Evolutionary conservation across 2,113 vertebrate genomes (phyloP).

Genomic region (Ellobius talpinus): DNA sequence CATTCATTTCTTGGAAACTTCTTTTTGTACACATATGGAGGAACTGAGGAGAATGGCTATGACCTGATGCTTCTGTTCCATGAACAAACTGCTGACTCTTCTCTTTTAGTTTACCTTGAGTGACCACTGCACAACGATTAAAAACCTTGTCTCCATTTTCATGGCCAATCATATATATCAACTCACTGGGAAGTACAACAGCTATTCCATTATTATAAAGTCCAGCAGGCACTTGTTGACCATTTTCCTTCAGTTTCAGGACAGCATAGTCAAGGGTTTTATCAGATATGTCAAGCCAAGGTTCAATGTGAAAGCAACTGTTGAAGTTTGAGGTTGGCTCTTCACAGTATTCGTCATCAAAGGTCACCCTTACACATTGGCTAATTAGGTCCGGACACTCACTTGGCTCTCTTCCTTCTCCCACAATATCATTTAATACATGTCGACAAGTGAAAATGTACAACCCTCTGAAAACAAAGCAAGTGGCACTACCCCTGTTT

Average conservation of each 20-base stretch:
- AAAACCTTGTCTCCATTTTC: background rate
- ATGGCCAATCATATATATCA: constrained; percentile 67
- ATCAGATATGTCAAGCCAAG: constrained; percentile 48
- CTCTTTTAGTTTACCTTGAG: background rate
- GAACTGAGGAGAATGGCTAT: fast-evolving
- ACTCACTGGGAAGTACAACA: background rate
- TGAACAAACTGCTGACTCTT: fast-evolving
- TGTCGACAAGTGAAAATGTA: constrained; percentile 75
- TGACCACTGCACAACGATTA: constrained; percentile 53
- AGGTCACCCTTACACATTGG: constrained; percentile 11
- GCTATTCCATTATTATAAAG: background rate
- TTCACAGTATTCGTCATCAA: background rate
- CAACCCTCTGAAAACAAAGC: constrained; percentile 55
- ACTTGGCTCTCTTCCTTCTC: background rate
- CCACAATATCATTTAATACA: background rate
- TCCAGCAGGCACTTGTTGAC: background rate
- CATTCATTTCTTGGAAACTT: background rate
- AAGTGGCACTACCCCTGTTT: background rate
- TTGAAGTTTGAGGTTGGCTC: background rate
- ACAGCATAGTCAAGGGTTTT: constrained; percentile 48
- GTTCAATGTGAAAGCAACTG: background rate
- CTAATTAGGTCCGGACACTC: background rate
- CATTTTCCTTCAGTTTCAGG: constrained; percentile 63
- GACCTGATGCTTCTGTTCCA: background rate
- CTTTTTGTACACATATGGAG: constrained; percentile 19